Base-by-base conservation (phyloP, 2,888 invertebrate species). In the Rhagium mordax region DNA sequence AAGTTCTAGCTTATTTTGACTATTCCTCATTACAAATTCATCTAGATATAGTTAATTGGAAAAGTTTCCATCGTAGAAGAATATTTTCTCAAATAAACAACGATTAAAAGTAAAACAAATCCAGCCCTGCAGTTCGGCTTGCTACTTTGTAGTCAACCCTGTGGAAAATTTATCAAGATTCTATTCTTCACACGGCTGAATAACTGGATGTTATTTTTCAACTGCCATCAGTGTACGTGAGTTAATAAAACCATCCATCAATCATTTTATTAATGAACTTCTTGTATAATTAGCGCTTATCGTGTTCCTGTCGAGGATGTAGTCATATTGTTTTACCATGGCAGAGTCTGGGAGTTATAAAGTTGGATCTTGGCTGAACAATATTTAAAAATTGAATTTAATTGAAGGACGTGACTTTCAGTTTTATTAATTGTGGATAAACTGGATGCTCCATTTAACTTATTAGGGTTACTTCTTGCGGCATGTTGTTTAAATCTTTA, bases 231-330 rank as follows among this genome's bases (percentile, higher is more conserved):
- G 20, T 10, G 51, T 51, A 18, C 20, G 49, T 16, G 8, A 47
- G 47, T 21, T 47, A 41, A 61, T 47, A 47, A 61, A 61, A 21
- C 3, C 20, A 10, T 13, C 48, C 61, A 61, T 61, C 47, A 61
- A 61, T 61, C 61, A 61, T 4, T 51, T 18, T 13, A 47, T 5
- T 61, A 61, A 47, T 61, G n/a, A 61, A 21, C 18, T 61, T 21
- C 61, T 41, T 61, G 47, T 24, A 61, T 47, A 61, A 61, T 61
- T 61, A 61, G 15, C 21, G 6, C 61, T 20, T 16, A 41, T 1
- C n/a, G n/a, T n/a, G 41, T 51, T 51, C 51, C 3, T 20, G 16
- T 20, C 20, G 51, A 51, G 18, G 1, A 51, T 20, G 10, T 1
- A 20, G 20, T 51, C 8, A 10, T 20, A 18, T 20, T 20, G 10